Evolutionary conservation across 2,888 invertebrate species (phyloP).

Genomic region (Nomada fucata): DNA sequence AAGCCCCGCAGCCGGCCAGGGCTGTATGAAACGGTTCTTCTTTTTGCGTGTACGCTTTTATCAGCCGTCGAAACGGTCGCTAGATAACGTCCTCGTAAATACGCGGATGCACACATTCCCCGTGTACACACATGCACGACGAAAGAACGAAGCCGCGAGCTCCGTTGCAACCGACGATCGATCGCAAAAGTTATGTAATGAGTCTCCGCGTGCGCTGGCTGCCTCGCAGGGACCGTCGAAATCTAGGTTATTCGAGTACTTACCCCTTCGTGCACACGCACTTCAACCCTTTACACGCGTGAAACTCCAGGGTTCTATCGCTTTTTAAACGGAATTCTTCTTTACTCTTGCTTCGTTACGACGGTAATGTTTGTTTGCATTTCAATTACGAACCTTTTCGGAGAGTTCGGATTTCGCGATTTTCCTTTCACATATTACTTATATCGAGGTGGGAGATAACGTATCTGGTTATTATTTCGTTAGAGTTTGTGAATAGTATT

Average conservation of each 20-base stretch:
- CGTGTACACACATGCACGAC: conserved; percentile 37
- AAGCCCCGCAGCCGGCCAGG: conserved; percentile 16
- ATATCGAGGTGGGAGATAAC: too few relatives aligned
- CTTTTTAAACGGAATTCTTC: not conserved
- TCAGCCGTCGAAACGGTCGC: conserved; percentile 49
- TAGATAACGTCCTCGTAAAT: conserved; percentile 54
- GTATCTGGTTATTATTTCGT: too few relatives aligned
- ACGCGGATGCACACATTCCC: not conserved
- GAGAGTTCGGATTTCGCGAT: not conserved
- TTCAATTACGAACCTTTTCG: not conserved
- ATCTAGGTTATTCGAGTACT: conserved; percentile 70
- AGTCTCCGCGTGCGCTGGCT: conserved; percentile 64
- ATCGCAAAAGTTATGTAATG: conserved; percentile 72
- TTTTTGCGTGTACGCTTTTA: conserved; percentile 62
- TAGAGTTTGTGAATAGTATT: not conserved
- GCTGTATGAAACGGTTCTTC: conserved; percentile 60
- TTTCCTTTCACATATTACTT: too few relatives aligned
- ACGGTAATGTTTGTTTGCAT: not conserved
- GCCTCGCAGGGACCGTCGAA: conserved; percentile 60
- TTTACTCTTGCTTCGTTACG: not conserved
- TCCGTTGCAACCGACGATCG: conserved; percentile 59
- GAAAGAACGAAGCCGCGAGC: conserved; percentile 54
- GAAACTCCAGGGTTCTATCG: not conserved
- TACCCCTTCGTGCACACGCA: conserved; percentile 40
- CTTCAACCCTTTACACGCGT: conserved; percentile 12